These are phyloP conservation scores for Heliothis virescens DNA, from an alignment of 1,140 invertebrate genomes.

Conservation along the genomic window DNA sequence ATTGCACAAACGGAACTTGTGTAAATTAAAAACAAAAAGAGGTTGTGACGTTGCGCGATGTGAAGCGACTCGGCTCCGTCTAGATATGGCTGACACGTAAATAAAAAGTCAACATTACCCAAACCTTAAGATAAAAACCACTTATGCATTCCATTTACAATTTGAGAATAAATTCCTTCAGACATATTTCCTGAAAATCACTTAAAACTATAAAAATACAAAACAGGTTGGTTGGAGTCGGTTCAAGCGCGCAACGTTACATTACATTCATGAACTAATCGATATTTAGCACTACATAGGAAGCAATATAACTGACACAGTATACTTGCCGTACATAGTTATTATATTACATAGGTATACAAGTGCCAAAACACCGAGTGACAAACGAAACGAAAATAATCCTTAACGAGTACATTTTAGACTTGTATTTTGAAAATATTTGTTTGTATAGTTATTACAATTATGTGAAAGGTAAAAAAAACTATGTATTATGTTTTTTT, in stretches of 20 bases:
- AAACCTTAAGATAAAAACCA: constrained; percentile 33
- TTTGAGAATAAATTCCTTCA: constrained; percentile 12
- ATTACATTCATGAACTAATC: constrained; percentile 24
- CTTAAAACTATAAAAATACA: constrained; percentile 57
- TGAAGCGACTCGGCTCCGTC: constrained; percentile 2
- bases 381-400: constrained; percentile 21
- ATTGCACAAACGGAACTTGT: constrained; percentile 71
- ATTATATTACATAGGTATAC: constrained; percentile 13
- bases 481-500: not conserved
- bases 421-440: constrained; percentile 3
- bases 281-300: constrained; percentile 72
- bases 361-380: constrained; percentile 18
- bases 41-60: constrained; percentile 28
- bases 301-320: constrained; percentile 61
- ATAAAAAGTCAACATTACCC: constrained; percentile 26
- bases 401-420: constrained; percentile 18
- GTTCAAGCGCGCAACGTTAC: constrained; percentile 26
- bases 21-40: constrained; percentile 49
- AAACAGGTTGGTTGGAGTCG: constrained; percentile 49
- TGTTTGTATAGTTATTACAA: not conserved
- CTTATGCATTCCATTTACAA: constrained; percentile 6
- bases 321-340: constrained; percentile 47
- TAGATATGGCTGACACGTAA: constrained; percentile 15
- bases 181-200: not conserved
- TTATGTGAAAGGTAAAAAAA: constrained; percentile 1